Base-by-base conservation (phyloP, 1,140 invertebrate species). In the Sitobion miscanthi region DNA sequence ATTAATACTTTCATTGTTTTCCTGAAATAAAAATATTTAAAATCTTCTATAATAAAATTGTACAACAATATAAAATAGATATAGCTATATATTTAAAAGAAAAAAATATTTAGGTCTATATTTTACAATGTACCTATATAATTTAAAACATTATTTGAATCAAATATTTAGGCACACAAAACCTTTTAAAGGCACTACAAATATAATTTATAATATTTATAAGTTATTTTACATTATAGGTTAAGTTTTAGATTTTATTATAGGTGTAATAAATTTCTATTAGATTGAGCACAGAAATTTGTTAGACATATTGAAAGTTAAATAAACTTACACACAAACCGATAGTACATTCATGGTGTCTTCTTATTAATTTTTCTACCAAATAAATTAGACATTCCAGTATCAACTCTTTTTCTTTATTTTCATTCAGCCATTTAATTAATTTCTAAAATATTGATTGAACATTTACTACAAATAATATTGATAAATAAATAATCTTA, bases 391-490 rank as follows among this genome's bases (percentile, higher is more conserved):
- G 35, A 54, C 91, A 85, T 85, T 93, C 91, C 23, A 93, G 35
- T 42, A 93, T 54, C 54, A 83, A 85, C 0, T 85, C 77, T 54
- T 49, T 83, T 93, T 93, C 91, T 93, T 93, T 93, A 14, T 93
- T 85, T 93, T 93, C 91, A 93, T 83, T 83, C 11, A 93, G 23
- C 91, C 77, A 93, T 54, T 57, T 49, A n/a, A 93, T 85, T 52
- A 93, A 93, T 85, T 85, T 93, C 89, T 90, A 45, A 4, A 62
- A 45, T 23, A 9, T 7, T 54, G 20, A 45, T 90, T 62, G 14
- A 62, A 90, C 45, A 90, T 42, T 45, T n/a, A 54, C 38, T 38
- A 35, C 42, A 42, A 42, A 42, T 42, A 62, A 62, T 30, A 45
- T 2, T 52, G 3, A 88, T 5, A 54, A 9, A 23, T 54, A 38